Evolutionary conservation across 2,888 invertebrate species (phyloP), one percentile per base, ranked within the genome.

Genomic region (Papilio demoleus): DNA sequence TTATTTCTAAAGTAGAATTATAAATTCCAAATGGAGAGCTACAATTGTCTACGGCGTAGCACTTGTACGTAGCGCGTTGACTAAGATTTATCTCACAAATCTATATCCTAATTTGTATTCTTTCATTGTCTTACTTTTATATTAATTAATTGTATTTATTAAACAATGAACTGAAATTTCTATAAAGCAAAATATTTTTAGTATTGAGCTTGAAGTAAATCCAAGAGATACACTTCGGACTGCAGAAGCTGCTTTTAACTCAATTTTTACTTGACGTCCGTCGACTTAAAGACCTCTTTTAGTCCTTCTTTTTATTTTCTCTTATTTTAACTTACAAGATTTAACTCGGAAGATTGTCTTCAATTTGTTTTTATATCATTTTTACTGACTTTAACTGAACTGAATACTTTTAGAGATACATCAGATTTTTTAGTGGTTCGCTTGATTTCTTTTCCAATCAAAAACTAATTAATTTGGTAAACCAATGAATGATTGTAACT

Each of bases 161-260:
- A n/a, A n/a, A n/a, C n/a, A n/a, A n/a, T n/a, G n/a, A n/a, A n/a
- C n/a, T n/a, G n/a, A n/a, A n/a, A n/a, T n/a, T 31, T 31, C 6
- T 31, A 31, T 3, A 31, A 31, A 31, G 6, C 31, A 22, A 47
- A 14, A 8, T 14, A 14, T 38, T 14, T 40, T 40, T 60, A 60
- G 53, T n/a, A 24, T 53, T 53, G 14, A 38, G 11, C 36, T 36
- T 34, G 19, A 34, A 47, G 3, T 63, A 17, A 47, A 63, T 45
- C 61, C 47, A 8, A 36, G 47, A n/a, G n/a, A 36, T 22, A 63
- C 34, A 22, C 47, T 47, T 63, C 36, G 14, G 34, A 63, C 47
- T n/a, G 27, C 31, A n/a, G 31, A 47, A 19, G 27, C 45, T 47
- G 31, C 50, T 45, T 62, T 62, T 47, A 62, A 62, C 47, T 62